Percentiles rank a stretch among this genome's conserved stretches.
phyloP scores from a whole-genome alignment of 1,140 invertebrate genomes.

The Neelides sp. region DNA sequence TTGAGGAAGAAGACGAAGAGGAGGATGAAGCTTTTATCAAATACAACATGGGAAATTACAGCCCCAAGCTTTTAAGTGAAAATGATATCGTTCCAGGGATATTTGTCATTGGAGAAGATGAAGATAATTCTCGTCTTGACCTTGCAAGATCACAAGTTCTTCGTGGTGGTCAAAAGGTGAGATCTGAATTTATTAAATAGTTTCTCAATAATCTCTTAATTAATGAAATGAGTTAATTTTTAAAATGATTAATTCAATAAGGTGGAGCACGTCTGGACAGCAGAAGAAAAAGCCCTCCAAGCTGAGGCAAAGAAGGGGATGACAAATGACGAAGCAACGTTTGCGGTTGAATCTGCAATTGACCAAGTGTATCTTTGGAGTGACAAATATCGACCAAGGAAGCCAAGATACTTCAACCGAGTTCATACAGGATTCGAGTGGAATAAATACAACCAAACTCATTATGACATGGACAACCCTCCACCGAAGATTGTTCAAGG shows the following conservation, averaged over 20 bases:
- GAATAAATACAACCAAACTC: conserved; percentile 99
- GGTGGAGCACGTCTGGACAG: conserved; percentile 33
- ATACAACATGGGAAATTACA: conserved; percentile 70
- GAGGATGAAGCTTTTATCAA: conserved; percentile 51
- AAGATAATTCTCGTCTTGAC: conserved; percentile 62
- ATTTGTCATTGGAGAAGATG: conserved; percentile 60
- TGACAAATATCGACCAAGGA: conserved; percentile 92
- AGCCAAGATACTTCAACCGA: conserved; percentile 91
- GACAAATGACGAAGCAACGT: conserved; percentile 76
- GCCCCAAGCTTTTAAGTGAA: conserved; percentile 55
- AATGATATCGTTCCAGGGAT: conserved; percentile 68
- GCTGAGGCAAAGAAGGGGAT: conserved; percentile 77
- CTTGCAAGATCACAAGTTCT: conserved; percentile 54
- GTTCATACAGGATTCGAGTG: conserved; percentile 95
- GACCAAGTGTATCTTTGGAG: conserved; percentile 91
- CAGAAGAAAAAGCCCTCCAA: conserved; percentile 45
- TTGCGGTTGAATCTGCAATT: conserved; percentile 77
- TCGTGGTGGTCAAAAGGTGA: conserved; percentile 23
- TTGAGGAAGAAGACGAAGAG: conserved; percentile 32
- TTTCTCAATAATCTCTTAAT: neutral
- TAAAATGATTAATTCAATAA: neutral
- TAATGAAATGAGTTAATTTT: neutral
- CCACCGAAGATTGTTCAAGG: conserved; percentile 99
- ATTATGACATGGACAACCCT: conserved; percentile 99
- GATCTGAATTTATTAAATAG: too few species aligned